Base-by-base conservation (phyloP, 2,888 invertebrate species). In the Oscheius myriophilus region DNA sequence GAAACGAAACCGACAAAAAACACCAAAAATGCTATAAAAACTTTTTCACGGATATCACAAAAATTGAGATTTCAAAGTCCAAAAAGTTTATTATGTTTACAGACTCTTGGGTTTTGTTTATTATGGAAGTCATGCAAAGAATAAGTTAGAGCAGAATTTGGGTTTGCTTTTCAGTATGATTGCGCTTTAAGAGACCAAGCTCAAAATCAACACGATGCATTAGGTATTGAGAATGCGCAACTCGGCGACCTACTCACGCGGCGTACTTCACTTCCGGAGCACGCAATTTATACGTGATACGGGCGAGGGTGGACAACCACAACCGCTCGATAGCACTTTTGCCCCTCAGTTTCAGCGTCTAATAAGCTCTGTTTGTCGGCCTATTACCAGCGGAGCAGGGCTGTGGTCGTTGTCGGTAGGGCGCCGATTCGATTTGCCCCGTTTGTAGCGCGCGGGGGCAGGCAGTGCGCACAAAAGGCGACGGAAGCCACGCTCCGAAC, bases 321-420 rank as follows among this genome's bases (percentile, higher is more conserved):
- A 33, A 33, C 43, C 61, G 61, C 49, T 61, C 61, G 61, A 61
- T 61, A 61, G 61, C 61, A 61, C 61, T 61, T 61, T 61, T 61
- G 61, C 61, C 25, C 49, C 25, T 33, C 46, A 61, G 61, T 61
- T 61, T 61, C 61, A 49, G 61, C 61, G 46, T 46, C 26, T 61
- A 61, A 61, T 61, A 61, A 61, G 58, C 58, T 61, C 21, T 61
- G 49, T 61, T 61, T 61, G 61, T 46, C 61, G 23, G 57, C 21
- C 61, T 49, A 61, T 61, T 61, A 61, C 46, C 49, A 18, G 43
- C 18, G 45, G 45, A 33, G 33, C 33, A 33, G 33, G 33, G 33
- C 33, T 33, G 33, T 33, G 33, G 33, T 33, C 33, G 33, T 33
- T 9, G 33, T 33, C 33, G 33, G 33, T 33, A 33, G 33, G 33